Percentiles rank a stretch among this genome's conserved stretches.
These are phyloP conservation scores for Condylostylus longicornis DNA, from an alignment of 1,140 invertebrate species.

Conservation along the genomic window DNA sequence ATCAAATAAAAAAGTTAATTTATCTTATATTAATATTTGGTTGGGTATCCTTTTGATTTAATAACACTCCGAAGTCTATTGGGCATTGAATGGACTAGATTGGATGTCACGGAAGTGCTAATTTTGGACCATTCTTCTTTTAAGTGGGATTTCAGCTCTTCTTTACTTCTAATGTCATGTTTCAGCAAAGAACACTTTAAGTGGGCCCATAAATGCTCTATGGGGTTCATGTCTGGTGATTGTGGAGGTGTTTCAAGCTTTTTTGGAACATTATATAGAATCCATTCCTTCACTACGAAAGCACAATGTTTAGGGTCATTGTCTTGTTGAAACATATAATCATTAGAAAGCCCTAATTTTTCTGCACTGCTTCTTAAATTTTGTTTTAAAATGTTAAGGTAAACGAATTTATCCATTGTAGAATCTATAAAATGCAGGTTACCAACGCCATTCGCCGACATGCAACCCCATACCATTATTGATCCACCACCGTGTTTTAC, in stretches of 20 bases:
- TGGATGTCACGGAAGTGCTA: slow-evolving; percentile 5
- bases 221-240: slow-evolving; percentile 11
- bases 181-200: slow-evolving; percentile 10
- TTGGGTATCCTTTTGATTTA: slow-evolving; percentile 13
- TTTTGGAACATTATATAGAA: slow-evolving; percentile 8
- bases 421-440: slow-evolving; percentile 14
- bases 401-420: slow-evolving; percentile 9
- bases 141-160: slow-evolving; percentile 7
- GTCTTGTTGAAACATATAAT: slow-evolving; percentile 7
- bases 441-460: slow-evolving; percentile 15
- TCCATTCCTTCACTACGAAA: slow-evolving; percentile 11
- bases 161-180: not conserved
- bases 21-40: slow-evolving; percentile 20
- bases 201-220: slow-evolving; percentile 12
- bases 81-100: slow-evolving; percentile 13
- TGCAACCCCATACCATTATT: slow-evolving; percentile 28
- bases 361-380: slow-evolving; percentile 9
- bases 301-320: slow-evolving; percentile 19
- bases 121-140: slow-evolving; percentile 13
- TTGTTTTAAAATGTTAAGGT: slow-evolving; percentile 12
- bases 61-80: slow-evolving; percentile 13
- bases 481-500: slow-evolving; percentile 27
- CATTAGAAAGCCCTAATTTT: slow-evolving; percentile 8
- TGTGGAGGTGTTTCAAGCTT: slow-evolving; percentile 19
- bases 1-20: too few species aligned